Conservation (phyloP, 1,140 invertebrate species). For the Tetranychus cinnabarinus region DNA sequence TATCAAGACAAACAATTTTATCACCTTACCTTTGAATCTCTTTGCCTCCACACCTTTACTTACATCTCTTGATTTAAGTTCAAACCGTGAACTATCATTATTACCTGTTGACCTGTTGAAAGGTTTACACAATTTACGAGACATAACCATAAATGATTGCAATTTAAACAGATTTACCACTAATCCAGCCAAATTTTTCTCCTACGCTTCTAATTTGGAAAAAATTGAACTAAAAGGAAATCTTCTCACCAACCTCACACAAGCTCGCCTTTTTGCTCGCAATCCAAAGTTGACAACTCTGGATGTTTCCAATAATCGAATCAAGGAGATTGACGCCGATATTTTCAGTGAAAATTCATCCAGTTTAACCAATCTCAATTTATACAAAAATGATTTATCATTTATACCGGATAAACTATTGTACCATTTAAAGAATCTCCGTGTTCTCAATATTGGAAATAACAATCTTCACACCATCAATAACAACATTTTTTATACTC, state of each 20-base stretch:
- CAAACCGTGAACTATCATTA: constrained; percentile 8
- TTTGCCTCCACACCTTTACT: constrained; percentile 9
- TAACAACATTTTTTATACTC: constrained; percentile 4
- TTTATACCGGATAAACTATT: constrained; percentile 3
- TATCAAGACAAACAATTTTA: constrained; percentile 10
- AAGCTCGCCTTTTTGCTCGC: not conserved
- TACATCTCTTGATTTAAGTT: constrained; percentile 11
- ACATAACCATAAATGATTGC: constrained; percentile 9
- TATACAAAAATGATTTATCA: constrained; percentile 4
- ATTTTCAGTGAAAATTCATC: constrained; percentile 6
- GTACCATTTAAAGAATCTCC: constrained; percentile 1
- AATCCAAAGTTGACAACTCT: constrained; percentile 7
- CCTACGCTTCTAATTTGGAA: constrained; percentile 8
- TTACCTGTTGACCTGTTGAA: constrained; percentile 10
- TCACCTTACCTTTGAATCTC: constrained; percentile 8
- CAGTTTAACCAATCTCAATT: constrained; percentile 3
- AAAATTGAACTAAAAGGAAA: constrained; percentile 10
- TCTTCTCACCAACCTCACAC: constrained; percentile 8
- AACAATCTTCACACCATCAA: constrained; percentile 3
- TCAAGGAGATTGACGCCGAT: not conserved
- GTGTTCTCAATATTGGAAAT: not conserved
- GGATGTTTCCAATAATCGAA: constrained; percentile 9
- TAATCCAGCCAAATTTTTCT: constrained; percentile 8
- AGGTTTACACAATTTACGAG: constrained; percentile 7
- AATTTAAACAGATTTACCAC: constrained; percentile 6